These are phyloP conservation scores for Halisarca cf. caerulea DNA, from an alignment of 37 sponge, comb jelly and placozoan genomes.

Conservation along the genomic window DNA sequence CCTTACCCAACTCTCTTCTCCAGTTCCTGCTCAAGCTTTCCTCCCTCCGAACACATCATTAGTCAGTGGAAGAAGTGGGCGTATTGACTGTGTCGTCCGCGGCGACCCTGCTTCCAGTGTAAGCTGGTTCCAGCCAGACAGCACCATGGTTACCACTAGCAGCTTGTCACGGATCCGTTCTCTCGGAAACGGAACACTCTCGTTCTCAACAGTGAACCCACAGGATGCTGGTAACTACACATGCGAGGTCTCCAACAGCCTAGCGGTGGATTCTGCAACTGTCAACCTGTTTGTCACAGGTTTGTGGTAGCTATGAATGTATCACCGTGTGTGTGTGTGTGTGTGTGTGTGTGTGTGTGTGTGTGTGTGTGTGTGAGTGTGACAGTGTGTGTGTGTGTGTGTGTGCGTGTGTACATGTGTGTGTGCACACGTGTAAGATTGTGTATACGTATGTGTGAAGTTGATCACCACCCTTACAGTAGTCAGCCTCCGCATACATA, in stretches of 20 bases:
- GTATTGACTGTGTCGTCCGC: not conserved
- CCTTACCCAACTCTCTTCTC: no score
- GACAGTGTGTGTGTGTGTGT: no score
- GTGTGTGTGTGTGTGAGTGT: no score
- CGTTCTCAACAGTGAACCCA: not conserved
- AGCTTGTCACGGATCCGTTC: not conserved
- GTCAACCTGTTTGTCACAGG: not conserved
- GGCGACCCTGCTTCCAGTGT: slow-evolving; percentile 54
- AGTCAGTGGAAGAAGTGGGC: not conserved
- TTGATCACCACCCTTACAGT: no score
- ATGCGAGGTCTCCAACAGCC: slow-evolving; percentile 38
- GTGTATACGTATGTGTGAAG: no score
- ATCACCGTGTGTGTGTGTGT: not conserved
- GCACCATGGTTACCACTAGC: not conserved
- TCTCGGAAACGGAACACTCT: slow-evolving; percentile 18
- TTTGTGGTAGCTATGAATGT: not conserved
- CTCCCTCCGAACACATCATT: not conserved
- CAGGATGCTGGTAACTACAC: slow-evolving; percentile 43
- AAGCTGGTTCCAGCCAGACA: slow-evolving; percentile 39
- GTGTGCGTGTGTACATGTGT: no score
- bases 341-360: no score
- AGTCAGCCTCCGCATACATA: no score
- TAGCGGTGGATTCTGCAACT: not conserved
- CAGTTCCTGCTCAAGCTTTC: not conserved
- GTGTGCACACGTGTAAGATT: no score